Evolutionary conservation across 2,113 vertebrate genomes (phyloP).

Genomic region (Corydoras maculifer): DNA sequence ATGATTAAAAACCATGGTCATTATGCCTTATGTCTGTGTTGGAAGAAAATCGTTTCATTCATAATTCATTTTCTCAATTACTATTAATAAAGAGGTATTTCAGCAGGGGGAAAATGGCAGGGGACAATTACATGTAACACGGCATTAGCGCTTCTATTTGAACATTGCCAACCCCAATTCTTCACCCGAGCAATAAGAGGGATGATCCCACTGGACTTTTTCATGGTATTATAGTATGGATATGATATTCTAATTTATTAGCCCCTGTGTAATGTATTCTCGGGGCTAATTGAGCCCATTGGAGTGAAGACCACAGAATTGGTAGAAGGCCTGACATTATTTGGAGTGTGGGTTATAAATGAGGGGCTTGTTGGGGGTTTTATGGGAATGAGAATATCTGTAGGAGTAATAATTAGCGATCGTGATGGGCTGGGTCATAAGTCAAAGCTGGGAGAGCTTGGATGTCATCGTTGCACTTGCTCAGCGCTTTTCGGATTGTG

Average conservation of each 20-base stretch:
- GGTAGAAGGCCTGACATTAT: slow-evolving; percentile 4
- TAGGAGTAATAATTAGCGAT: slow-evolving; percentile 10
- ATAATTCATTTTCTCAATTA: slow-evolving; percentile 99
- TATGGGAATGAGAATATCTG: slow-evolving; percentile 14
- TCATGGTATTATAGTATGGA: slow-evolving; percentile 99
- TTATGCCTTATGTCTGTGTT: slow-evolving; percentile 90
- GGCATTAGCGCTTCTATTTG: slow-evolving; percentile 99
- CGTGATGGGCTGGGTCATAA: slow-evolving; percentile 8
- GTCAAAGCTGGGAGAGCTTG: neutral
- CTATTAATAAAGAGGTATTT: slow-evolving; percentile 99
- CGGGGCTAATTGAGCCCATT: slow-evolving; percentile 93
- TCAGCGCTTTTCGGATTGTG: neutral
- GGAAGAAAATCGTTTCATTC: slow-evolving; percentile 93
- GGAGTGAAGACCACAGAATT: slow-evolving; percentile 63
- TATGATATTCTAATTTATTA: slow-evolving; percentile 99
- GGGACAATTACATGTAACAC: slow-evolving; percentile 97
- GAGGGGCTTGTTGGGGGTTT: slow-evolving; percentile 5
- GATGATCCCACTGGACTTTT: slow-evolving; percentile 99
- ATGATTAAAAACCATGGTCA: slow-evolving; percentile 97
- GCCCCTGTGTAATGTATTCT: slow-evolving; percentile 97
- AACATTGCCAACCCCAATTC: slow-evolving; percentile 99
- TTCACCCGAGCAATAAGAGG: slow-evolving; percentile 66
- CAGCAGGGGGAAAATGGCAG: slow-evolving; percentile 80
- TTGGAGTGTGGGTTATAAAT: slow-evolving; percentile 21
- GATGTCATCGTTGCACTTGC: neutral